These are phyloP conservation scores for Pantelozetes paolii DNA, from an alignment of 2,888 invertebrate species.

Conservation along the genomic window DNA sequence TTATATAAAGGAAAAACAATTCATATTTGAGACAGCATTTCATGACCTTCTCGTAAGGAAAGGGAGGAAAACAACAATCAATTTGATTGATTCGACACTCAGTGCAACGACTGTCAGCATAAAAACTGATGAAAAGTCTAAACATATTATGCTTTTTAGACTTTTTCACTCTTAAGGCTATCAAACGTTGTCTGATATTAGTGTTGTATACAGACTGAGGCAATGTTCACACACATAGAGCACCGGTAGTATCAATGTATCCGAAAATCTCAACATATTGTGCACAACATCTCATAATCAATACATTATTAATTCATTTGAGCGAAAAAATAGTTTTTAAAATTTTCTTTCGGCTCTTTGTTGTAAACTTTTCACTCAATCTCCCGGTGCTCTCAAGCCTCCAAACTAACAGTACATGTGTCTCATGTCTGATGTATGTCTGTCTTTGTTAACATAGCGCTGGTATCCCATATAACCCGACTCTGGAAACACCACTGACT, in stretches of 20 bases:
- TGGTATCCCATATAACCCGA: background rate
- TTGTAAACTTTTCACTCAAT: background rate
- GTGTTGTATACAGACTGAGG: too few species aligned
- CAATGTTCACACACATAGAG: background rate
- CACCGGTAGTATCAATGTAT: background rate
- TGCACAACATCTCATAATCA: background rate
- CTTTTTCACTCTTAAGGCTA: background rate
- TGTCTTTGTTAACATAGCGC: background rate
- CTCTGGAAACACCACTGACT: background rate
- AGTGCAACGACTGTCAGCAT: background rate
- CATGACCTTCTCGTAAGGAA: background rate
- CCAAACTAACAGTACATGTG: too few species aligned
- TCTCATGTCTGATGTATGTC: background rate
- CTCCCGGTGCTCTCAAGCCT: background rate
- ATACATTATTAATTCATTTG: constrained; percentile 2
- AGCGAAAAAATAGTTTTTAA: background rate
- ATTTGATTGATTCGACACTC: constrained; percentile 9
- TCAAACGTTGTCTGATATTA: background rate
- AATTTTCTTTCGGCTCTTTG: background rate
- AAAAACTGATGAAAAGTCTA: background rate
- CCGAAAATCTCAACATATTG: background rate
- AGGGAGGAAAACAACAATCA: constrained; percentile 5
- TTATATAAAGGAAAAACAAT: background rate
- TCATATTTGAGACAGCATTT: background rate
- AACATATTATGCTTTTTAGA: background rate